Evolutionary conservation across 2,888 invertebrate genomes (phyloP).

Genomic region (Balanococcus diminutus): DNA sequence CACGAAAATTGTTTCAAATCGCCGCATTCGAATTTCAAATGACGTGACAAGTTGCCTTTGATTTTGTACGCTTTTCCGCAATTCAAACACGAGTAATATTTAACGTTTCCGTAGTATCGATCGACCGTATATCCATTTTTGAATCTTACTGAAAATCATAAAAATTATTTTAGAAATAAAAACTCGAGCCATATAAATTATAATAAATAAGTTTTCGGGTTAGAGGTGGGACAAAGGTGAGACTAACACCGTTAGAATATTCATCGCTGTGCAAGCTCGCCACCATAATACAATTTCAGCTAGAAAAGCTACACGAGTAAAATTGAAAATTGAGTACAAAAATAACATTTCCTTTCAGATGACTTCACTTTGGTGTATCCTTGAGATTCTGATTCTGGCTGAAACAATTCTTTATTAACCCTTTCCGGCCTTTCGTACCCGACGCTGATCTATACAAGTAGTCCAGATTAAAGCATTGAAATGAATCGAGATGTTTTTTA

Average conservation of each 20-base stretch:
- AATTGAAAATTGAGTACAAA: too few species aligned
- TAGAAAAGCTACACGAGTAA: neutral
- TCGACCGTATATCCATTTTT: neutral
- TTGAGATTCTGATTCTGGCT: too few species aligned
- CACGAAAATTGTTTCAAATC: conserved; percentile 65
- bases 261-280: neutral
- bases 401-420: too few species aligned
- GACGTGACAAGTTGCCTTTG: conserved; percentile 60
- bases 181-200: neutral
- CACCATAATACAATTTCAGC: neutral
- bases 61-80: conserved; percentile 59
- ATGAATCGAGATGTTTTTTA: too few species aligned
- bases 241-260: neutral
- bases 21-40: conserved; percentile 61
- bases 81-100: conserved; percentile 39
- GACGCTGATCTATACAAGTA: too few species aligned
- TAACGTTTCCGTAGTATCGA: conserved; percentile 12
- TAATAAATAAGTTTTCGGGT: neutral
- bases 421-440: too few species aligned
- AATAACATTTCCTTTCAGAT: too few species aligned
- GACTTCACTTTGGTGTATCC: too few species aligned
- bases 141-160: conserved; percentile 6
- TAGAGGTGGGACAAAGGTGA: too few species aligned
- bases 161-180: neutral
- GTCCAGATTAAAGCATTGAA: too few species aligned